Evolutionary conservation across 2,113 vertebrate genomes (phyloP), one percentile per base, ranked within the genome.

Genomic region (Petaurus breviceps): DNA sequence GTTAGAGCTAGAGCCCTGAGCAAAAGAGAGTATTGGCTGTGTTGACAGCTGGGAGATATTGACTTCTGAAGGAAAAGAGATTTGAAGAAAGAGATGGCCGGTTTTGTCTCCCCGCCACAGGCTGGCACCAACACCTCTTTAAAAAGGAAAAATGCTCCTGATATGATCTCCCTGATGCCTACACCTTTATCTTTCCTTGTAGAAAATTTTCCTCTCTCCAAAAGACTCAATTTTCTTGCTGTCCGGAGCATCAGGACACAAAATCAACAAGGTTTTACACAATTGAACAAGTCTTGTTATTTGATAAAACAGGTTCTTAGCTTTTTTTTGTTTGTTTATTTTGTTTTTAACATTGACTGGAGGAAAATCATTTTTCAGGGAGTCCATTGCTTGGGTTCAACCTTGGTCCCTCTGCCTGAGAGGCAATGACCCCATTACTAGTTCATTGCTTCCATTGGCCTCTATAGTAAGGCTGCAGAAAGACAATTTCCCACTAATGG

Each of bases 11-110:
- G 14, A 77, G 16, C 61, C 16, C 61, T 77, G 37, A n/a, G 37
- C 61, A 77, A 37, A n/a, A 37, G 31, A 68, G 51, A 55, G 23
- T 25, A 0, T 0, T 4, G 26, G 68, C 16, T 0, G 2, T 26
- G 14, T 43, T 89, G 25, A 23, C 23, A 19, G 7, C 22, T 23
- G 93, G 91, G 94, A n/a, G 47, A 50, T 0, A 24, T 0, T 12
- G 8, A 24, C 93, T 92, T 25, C 61, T 43, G n/a, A 96, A 9
- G 1, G 22, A 93, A 61, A 9, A 26, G 46, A 90, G 61, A 91
- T 0, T 90, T 53, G 49, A 90, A 68, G 2, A 50, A 28, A 14
- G 31, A 50, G 31, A 1, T 14, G 24, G 23, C 24, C 23, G 52
- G 28, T 84, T 57, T 51, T 91, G 28, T 91, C 51, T 90, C 89